These are phyloP conservation scores for Parazoanthus darwini DNA, from an alignment of 92 coral and sea anemone genomes.

Conservation along the genomic window DNA sequence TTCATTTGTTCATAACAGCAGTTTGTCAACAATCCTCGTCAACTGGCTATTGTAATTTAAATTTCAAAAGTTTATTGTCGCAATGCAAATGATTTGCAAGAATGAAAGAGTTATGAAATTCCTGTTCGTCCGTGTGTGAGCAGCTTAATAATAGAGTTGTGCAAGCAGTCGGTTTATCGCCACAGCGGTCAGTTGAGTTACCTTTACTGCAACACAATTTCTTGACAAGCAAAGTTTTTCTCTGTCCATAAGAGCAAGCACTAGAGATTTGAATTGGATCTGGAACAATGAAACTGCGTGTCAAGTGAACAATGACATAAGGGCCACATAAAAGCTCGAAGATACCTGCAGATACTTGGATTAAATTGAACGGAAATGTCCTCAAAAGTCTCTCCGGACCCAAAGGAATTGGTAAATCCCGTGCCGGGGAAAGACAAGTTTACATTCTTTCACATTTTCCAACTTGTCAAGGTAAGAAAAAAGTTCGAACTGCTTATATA, in stretches of 20 bases:
- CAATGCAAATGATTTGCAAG: slow-evolving; percentile 21
- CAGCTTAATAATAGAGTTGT: background rate
- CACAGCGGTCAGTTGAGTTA: background rate
- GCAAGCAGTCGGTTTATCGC: background rate
- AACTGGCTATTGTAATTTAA: background rate
- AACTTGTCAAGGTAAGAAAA: slow-evolving; percentile 60
- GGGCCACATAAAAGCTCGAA: background rate
- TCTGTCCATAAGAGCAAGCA: background rate
- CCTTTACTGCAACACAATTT: background rate
- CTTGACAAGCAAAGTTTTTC: background rate
- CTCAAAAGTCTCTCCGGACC: slow-evolving; percentile 46
- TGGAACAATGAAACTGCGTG: background rate
- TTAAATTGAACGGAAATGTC: slow-evolving; percentile 17
- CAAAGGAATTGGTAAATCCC: slow-evolving; percentile 1
- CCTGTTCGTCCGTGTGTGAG: slow-evolving; percentile 8
- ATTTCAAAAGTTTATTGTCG: background rate
- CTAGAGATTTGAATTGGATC: background rate
- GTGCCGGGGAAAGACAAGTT: slow-evolving; percentile 63
- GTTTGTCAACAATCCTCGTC: slow-evolving; percentile 4
- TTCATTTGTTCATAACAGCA: slow-evolving; percentile 4
- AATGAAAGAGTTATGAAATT: background rate
- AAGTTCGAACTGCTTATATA: background rate
- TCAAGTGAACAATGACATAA: background rate
- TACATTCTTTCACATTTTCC: slow-evolving; percentile 48
- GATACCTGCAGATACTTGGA: background rate